Evolutionary conservation across 2,797 vertebrate species (phyloP).

Genomic region (Percopsis omiscomaycus): DNA sequence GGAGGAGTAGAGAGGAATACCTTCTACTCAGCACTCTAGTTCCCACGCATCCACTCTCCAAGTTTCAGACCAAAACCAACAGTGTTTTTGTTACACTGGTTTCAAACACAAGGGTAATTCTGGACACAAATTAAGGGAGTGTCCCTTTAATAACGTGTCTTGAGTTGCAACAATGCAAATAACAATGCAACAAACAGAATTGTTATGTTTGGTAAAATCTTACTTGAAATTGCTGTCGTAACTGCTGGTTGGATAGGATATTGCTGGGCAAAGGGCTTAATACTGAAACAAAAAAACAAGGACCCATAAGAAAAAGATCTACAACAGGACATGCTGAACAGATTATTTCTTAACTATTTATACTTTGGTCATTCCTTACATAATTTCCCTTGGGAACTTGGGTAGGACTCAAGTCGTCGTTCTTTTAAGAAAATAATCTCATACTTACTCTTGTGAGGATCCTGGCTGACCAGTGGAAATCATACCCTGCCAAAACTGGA

Average conservation of each 20-base stretch:
- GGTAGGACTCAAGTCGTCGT: background rate
- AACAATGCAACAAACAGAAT: background rate
- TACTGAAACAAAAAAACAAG: constrained; percentile 78
- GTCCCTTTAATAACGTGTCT: background rate
- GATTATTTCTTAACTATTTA: constrained; percentile 1
- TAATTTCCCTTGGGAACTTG: constrained; percentile 8
- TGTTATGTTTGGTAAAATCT: constrained; percentile 30
- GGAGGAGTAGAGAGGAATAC: too few relatives aligned
- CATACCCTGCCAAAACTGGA: constrained; percentile 98
- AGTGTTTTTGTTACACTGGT: too few relatives aligned
- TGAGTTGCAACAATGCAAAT: background rate
- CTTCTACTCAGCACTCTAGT: too few relatives aligned
- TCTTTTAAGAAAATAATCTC: constrained; percentile 14
- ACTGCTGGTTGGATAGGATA: constrained; percentile 95
- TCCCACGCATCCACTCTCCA: too few relatives aligned
- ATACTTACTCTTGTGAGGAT: constrained; percentile 99
- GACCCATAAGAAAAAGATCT: constrained; percentile 6
- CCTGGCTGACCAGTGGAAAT: constrained; percentile 95
- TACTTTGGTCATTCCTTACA: constrained; percentile 7
- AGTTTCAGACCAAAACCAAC: too few relatives aligned
- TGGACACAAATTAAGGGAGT: too few relatives aligned
- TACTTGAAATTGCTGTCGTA: constrained; percentile 95
- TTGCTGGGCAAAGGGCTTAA: constrained; percentile 97
- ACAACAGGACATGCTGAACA: constrained; percentile 11
- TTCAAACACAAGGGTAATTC: too few relatives aligned